A percentile compares a stretch with the other conserved stretches of the same genome.
These are phyloP conservation scores for Morpho achilles DNA, from an alignment of 2,888 invertebrate genomes.

Conservation along the genomic window DNA sequence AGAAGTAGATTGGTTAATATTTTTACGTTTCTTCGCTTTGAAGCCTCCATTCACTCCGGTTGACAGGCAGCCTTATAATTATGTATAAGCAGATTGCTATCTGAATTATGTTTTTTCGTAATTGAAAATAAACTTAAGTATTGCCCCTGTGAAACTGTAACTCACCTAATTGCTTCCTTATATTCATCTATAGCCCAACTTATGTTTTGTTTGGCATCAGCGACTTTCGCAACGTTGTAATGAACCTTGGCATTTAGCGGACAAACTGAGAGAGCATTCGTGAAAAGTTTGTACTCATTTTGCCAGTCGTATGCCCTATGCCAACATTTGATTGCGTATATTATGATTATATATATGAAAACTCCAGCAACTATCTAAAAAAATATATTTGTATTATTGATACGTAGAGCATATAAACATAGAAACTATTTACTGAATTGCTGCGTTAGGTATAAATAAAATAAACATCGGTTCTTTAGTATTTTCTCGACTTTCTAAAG, in stretches of 20 bases:
- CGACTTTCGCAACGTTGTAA: slow-evolving; percentile 95
- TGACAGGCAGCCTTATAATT: too few relatives aligned
- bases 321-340: slow-evolving; percentile 66
- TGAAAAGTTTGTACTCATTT: slow-evolving; percentile 87
- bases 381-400: background rate
- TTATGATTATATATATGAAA: slow-evolving; percentile 39
- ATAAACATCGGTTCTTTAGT: too few relatives aligned
- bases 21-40: too few relatives aligned
- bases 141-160: background rate
- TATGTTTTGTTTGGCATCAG: slow-evolving; percentile 85
- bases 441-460: too few relatives aligned
- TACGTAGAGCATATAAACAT: too few relatives aligned
- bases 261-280: slow-evolving; percentile 90
- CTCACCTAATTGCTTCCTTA: slow-evolving; percentile 84
- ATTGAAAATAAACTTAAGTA: too few relatives aligned
- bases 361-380: slow-evolving; percentile 13
- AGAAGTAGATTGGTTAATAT: too few relatives aligned
- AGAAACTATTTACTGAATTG: too few relatives aligned
- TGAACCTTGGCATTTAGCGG: slow-evolving; percentile 96
- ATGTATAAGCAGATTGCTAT: too few relatives aligned
- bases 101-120: too few relatives aligned
- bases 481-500: too few relatives aligned
- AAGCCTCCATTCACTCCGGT: too few relatives aligned
- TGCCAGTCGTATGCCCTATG: slow-evolving; percentile 89
- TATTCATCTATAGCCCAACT: slow-evolving; percentile 88